Percentiles rank a stretch among this genome's conserved stretches.
These are phyloP conservation scores for Nephrotoma appendiculata DNA, from an alignment of 2,888 invertebrate genomes.

Conservation along the genomic window DNA sequence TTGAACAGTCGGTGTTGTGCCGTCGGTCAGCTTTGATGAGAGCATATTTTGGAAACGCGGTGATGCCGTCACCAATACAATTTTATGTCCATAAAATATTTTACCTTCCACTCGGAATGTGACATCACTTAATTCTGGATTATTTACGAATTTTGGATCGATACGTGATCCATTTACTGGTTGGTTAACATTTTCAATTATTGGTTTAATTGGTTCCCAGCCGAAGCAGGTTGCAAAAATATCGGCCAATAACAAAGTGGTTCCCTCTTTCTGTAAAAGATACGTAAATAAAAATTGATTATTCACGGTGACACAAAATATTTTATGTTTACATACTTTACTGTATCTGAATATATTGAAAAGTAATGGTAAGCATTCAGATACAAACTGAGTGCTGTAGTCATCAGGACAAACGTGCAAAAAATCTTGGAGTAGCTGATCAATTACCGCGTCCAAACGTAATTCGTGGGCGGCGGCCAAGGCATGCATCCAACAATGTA, in stretches of 20 bases:
- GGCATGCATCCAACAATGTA: conserved; percentile 87
- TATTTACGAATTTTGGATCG: conserved; percentile 88
- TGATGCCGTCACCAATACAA: conserved; percentile 82
- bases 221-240: conserved; percentile 83
- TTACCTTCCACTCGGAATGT: conserved; percentile 84
- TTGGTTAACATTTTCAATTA: conserved; percentile 50
- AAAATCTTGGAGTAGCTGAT: conserved; percentile 79
- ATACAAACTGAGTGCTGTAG: conserved; percentile 77
- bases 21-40: conserved; percentile 55
- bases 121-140: conserved; percentile 82
- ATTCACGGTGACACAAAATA: background rate
- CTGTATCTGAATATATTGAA: conserved; percentile 83
- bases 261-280: conserved; percentile 61
- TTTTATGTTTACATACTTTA: conserved; percentile 44
- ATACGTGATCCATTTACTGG: conserved; percentile 57
- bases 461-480: conserved; percentile 75
- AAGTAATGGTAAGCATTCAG: conserved; percentile 75
- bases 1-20: conserved; percentile 70
- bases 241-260: conserved; percentile 70
- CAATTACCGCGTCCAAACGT: conserved; percentile 68
- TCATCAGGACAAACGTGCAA: conserved; percentile 82
- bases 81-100: conserved; percentile 86
- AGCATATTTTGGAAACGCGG: conserved; percentile 76
- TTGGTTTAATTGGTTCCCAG: conserved; percentile 67
- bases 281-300: background rate